Base-by-base conservation (phyloP, 1,140 invertebrate genomes). In the Panagrolaimus sp. region DNA sequence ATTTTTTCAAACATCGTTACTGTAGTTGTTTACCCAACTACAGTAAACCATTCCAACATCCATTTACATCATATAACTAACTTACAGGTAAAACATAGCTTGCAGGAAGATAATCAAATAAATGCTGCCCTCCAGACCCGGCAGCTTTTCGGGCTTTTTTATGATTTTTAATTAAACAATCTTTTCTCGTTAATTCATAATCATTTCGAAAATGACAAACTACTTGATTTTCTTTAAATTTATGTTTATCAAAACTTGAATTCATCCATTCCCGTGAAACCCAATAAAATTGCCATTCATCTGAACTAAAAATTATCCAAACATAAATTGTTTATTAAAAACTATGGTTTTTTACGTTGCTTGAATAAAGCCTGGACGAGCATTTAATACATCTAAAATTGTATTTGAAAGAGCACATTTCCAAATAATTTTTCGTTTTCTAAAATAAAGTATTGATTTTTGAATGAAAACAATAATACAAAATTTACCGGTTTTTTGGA, bases 141-240 rank as follows among this genome's bases (percentile, higher is more conserved):
- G 63, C 28, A 64, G 45, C 78, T 72, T 85, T 85, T 43, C 78
- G 73, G 46, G 81, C 77, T 68, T 86, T 73, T 69, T 86, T 86
- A 62, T 85, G 73, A 75, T 86, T 86, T 74, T 86, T 86, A 15
- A 86, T 84, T 83, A 86, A 83, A 47, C 84, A 73, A 73, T 86
- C 85, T 76, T 86, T 86, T n/a, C 85, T 71, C 7, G 85, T 86
- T 15, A 86, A 68, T 80, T 87, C 86, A 78, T 84, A 86, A 72
- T 87, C 85, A 71, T 87, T 87, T 58, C 86, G 74, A 68, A 86
- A 87, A 71, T 87, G 86, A 67, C 85, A 84, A 38, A 87, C 85
- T 71, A 83, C 81, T 72, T 85, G 83, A 63, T 85, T 83, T 76
- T 86, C 86, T 66, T 85, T 81, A 26, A 87, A 80, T 70, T 85